Evolutionary conservation across 1,140 invertebrate species (phyloP), one percentile per base, ranked within the genome.

Genomic region (Bombus affinis): DNA sequence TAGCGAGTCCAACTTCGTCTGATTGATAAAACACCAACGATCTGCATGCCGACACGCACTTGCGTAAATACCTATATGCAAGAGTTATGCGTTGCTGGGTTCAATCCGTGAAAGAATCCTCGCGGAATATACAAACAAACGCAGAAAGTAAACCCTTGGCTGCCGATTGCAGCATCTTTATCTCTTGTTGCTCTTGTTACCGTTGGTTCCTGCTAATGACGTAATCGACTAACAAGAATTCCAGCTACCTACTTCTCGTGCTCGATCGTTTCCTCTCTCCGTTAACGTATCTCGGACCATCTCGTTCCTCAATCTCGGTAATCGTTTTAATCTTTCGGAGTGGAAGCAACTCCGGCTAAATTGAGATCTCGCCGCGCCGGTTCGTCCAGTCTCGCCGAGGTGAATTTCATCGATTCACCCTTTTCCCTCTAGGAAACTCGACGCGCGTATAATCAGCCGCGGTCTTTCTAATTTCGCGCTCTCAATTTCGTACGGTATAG

Each of bases 11-110:
- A 47, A 76, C 70, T 53, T 28, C 68, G 57, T 39, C 68, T 83
- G 90, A 92, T 89, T 92, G 90, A 92, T 91, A 86, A 91, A 92
- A 91, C 87, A 77, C 83, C 87, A 83, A 59, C 80, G 85, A 71
- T 62, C 66, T 71, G 89, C 89, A 74, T 82, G 75, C 88, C 89
- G 39, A 37, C 88, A 85, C 82, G 89, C 65, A 83, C 42, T 68
- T 28, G 47, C 74, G 78, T 47, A 59, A 83, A 68, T 74, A 59
- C 35, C 71, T 62, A 9, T 39, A 18, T 5, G n/a, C 42, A 25
- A 15, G 71, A 32, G 57, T 65, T 42, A 37, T 3, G 35, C 73
- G 82, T 32, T 59, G 15, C 22, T 12, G 12, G 18, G 28, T 22
- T 18, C 12, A 37, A 42, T 44, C 42, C 59, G 35, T 28, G 81